Evolutionary conservation across 2,888 invertebrate genomes (phyloP), one percentile per base, ranked within the genome.

Genomic region (Hypena proboscidalis): DNA sequence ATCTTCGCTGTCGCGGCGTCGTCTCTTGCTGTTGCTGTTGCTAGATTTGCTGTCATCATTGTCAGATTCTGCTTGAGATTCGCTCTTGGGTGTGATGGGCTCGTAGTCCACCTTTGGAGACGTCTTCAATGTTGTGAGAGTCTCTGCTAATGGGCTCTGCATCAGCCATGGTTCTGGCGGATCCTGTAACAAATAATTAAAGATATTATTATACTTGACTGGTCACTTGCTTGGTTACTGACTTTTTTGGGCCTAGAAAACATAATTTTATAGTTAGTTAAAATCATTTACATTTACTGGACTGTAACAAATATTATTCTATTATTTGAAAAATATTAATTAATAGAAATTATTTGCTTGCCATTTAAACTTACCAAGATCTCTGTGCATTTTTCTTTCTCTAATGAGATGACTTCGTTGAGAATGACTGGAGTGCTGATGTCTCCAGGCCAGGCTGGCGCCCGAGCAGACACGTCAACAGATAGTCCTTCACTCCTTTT

Each of bases 381-480:
- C 23, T 70, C 69, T 25, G 78, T 58, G 52, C 67, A 70, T 67
- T 84, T 83, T 55, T 89, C 87, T 58, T 77, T 83, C 67, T 91
- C 91, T 58, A 91, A 60, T 54, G 90, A 86, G 60, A 90, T 90
- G 34, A 91, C 86, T 49, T 73, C 84, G 52, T 70, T 83, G 36
- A 91, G 80, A 40, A 91, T 83, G 39, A 90, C 91, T 3, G 91
- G 91, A 13, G 91, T 91, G 70, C 82, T 90, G 68, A 91, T 54
- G 45, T 82, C 81, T 13, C 47, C 61, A 25, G 74, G 55, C 77
- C 82, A 82, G 57, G 47, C 44, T 17, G 79, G 71, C 14, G 71
- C 57, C 20, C 70, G 71, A 42, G 76, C 62, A 25, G 72, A 70
- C 41, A 90, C 80, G 65, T 86, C 76, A 19, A 90, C 74, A 7